Conservation (phyloP, 2,797 vertebrate species). For the Diplodus sargus region DNA sequence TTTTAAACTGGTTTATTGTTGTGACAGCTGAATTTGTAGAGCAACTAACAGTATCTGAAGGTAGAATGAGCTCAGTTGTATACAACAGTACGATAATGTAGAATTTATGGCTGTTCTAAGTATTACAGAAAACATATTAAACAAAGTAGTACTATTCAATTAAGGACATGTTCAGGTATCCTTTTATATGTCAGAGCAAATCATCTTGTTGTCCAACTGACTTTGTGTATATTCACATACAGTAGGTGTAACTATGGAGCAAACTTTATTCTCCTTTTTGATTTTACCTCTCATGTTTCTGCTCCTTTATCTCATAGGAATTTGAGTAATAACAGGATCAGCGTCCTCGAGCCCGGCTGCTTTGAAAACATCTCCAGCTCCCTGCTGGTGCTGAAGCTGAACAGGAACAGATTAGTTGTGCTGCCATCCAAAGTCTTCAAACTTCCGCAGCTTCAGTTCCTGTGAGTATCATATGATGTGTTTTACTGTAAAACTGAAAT, state of each 20-base stretch:
- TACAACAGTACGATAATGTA: neutral
- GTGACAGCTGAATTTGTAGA: neutral
- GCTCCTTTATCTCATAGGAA: conserved; percentile 85
- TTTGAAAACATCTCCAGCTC: conserved; percentile 96
- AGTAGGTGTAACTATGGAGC: neutral
- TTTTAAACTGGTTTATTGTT: neutral
- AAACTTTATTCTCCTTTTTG: conserved; percentile 1
- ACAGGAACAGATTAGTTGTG: conserved; percentile 91
- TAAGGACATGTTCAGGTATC: neutral
- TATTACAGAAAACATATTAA: neutral
- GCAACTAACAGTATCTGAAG: neutral
- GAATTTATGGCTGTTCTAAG: neutral
- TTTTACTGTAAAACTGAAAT: neutral
- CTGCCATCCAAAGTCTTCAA: conserved; percentile 95
- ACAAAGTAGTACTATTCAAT: neutral
- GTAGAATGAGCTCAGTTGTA: neutral
- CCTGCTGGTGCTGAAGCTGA: conserved; percentile 94
- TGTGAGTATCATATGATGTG: conserved; percentile 86
- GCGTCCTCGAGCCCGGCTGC: conserved; percentile 91
- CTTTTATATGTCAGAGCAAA: neutral
- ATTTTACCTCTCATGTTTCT: conserved; percentile 32
- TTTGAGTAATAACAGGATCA: conserved; percentile 97
- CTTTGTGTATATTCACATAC: neutral
- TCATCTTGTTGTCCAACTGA: neutral
- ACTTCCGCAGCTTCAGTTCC: conserved; percentile 92